phyloP scores from a whole-genome alignment of 2,888 invertebrate species.

The Lycophotia porphyrea region DNA sequence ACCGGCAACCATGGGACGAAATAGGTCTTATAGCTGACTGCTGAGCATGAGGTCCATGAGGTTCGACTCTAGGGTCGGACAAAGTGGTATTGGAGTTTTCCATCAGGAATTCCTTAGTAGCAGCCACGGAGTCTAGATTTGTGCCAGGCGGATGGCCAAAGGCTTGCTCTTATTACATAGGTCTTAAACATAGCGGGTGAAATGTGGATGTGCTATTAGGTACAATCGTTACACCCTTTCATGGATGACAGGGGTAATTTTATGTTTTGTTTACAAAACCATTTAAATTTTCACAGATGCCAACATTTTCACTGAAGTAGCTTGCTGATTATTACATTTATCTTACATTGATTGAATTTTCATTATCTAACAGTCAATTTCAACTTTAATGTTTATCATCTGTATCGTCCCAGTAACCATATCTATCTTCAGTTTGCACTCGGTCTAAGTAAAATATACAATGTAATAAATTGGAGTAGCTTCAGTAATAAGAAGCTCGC shows the following conservation, averaged over 20 bases:
- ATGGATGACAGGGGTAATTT: background rate
- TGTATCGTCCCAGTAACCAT: conserved; percentile 8
- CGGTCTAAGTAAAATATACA: conserved; percentile 2
- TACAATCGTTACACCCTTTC: background rate
- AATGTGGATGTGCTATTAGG: background rate
- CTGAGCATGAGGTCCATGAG: no score
- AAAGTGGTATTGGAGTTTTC: background rate
- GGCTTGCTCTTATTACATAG: background rate
- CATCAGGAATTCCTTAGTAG: background rate
- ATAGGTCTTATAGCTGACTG: no score
- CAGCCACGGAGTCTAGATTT: background rate
- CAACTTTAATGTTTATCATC: background rate
- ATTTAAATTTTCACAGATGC: background rate
- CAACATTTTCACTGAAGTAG: background rate
- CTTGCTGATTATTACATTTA: background rate
- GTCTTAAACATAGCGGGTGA: background rate
- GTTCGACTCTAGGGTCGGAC: background rate
- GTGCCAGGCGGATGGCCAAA: background rate
- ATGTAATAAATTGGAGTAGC: conserved; percentile 21
- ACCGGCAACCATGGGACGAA: no score
- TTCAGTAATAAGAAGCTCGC: conserved; percentile 33
- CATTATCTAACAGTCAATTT: background rate
- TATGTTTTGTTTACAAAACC: background rate
- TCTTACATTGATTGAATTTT: background rate
- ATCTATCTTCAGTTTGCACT: conserved; percentile 15